phyloP scores from a whole-genome alignment of 2,888 invertebrate genomes.

The Pyralis farinalis region DNA sequence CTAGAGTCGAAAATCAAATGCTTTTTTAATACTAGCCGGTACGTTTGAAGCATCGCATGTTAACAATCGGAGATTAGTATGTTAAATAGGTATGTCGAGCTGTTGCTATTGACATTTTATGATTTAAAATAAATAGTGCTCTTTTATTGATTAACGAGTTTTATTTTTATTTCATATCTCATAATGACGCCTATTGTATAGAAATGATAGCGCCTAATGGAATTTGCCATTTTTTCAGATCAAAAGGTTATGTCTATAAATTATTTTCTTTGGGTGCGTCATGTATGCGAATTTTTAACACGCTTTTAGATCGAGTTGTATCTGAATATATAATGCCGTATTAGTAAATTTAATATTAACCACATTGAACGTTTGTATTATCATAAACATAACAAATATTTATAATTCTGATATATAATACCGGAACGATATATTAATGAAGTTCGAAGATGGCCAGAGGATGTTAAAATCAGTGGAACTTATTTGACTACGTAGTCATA shows the following conservation, averaged over 20 bases:
- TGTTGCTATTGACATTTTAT: slow-evolving; percentile 40
- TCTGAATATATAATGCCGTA: no score
- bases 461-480: no score
- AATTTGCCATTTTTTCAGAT: neutral
- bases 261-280: neutral
- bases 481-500: no score
- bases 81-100: slow-evolving; percentile 52
- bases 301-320: neutral
- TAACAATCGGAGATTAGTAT: slow-evolving; percentile 72
- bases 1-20: slow-evolving; percentile 1
- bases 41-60: slow-evolving; percentile 58
- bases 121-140: slow-evolving; percentile 26
- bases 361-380: no score
- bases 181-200: slow-evolving; percentile 1
- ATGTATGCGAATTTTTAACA: no score
- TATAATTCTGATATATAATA: no score
- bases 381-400: no score
- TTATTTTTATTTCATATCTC: slow-evolving; percentile 1
- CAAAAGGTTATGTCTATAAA: neutral
- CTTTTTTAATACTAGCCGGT: slow-evolving; percentile 23
- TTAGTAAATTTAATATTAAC: no score
- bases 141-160: neutral
- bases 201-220: neutral
- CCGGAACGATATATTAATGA: no score
- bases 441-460: no score